Evolutionary conservation across 2,113 vertebrate genomes (phyloP), one percentile per base, ranked within the genome.

Genomic region (Megaceryle maxima): DNA sequence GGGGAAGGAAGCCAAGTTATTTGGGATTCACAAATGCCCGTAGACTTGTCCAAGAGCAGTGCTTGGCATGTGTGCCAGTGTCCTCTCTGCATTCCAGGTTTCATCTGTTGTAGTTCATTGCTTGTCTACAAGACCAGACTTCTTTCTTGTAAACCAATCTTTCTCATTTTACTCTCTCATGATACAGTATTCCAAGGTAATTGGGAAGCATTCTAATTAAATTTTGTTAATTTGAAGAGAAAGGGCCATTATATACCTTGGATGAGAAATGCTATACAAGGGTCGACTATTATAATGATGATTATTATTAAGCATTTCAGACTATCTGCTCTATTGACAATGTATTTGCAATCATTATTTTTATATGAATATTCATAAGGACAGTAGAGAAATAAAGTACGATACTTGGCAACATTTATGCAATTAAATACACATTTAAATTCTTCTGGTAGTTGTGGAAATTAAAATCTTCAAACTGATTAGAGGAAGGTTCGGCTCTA

Each of bases 401-500:
- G 76, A 74, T 92, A 83, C 88, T 93, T 91, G 86, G 88, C 88
- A 96, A 82, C 77, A 92, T 94, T 94, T 83, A 82, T 95, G 96
- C 81, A 95, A 94, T 96, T 96, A 96, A 94, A 89, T 69, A 79
- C 48, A 83, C 88, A 94, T 95, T 94, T 87, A 95, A 88, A 97
- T 96, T 97, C 77, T 91, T 66, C 80, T 87, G 31, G 70, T 96
- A 75, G 83, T 60, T 66, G 35, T 94, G 74, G 81, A 94, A 94
- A 96, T 96, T 95, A 96, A 94, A 95, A 83, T 96, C 96, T 95
- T 95, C 77, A 94, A 35, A 66, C 83, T 97, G 92, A 97, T 96
- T 94, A 96, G 69, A 85, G 86, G 46, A 79, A 94, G 77, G 86
- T 88, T 95, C 92, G 86, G 70, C 41, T 93, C 69, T 88, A 87